Base-by-base conservation (phyloP, 2,888 invertebrate genomes). In the Mythimna loreyi region DNA sequence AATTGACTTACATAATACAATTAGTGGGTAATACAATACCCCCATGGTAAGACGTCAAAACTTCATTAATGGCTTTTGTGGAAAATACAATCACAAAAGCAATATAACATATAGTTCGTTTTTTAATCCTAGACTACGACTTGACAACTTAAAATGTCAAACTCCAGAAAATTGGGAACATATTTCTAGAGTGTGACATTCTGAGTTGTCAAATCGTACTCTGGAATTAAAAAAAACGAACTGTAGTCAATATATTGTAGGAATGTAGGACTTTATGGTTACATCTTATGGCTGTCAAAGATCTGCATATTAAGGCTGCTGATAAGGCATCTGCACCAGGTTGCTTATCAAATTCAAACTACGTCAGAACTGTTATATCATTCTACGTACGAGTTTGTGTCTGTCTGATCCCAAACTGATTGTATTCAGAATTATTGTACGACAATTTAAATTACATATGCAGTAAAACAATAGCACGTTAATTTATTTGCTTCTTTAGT, bases 381-480 rank as follows among this genome's bases (percentile, higher is more conserved):
- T 16, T 49, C 23, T 16, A 23, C 6, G 13, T 19, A 16, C 16
- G 7, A 19, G 1, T 52, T 9, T 52, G 19, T 52, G 5, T 33
- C n/a, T 53, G n/a, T 21, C 30, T 53, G 30, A 13, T 33, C 30
- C 11, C 9, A 21, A 53, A 33, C n/a, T 21, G 21, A 33, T 43
- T 57, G 25, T 63, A 50, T 60, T 57, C 9, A 49, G 61, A 49
- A 36, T 45, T 50, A 47, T 47, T 55, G 28, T 56, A 40, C 30
- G 13, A 36, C 21, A 61, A 9, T 40, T 56, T 56, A 43, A 43
- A 23, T 49, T 43, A 40, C 40, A 40, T 40, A 60, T 52, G 33
- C 36, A 52, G 28, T 58, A 43, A 57, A 73, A 83, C 83, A 83
- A 83, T 77, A 78, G 72, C 47, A 49, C 49, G 33, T 62, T 80